Evolutionary conservation across 2,888 invertebrate species (phyloP).

Genomic region (Mycalesis mineus): DNA sequence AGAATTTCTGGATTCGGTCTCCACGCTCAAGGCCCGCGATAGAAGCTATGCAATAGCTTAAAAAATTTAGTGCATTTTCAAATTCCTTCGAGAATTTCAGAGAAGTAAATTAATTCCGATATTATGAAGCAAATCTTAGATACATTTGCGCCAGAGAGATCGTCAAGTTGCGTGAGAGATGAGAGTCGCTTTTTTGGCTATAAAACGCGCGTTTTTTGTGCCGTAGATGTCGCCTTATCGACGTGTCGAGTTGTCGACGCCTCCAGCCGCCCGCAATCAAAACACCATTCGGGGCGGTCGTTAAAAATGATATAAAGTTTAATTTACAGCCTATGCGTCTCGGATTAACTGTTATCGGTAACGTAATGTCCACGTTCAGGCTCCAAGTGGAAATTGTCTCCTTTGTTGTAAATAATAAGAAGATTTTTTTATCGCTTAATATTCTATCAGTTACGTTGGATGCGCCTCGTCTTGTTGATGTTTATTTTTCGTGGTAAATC

Average conservation of each 20-base stretch:
- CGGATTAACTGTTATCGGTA: constrained; percentile 70
- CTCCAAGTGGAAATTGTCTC: constrained; percentile 59
- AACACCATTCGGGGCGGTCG: constrained; percentile 72
- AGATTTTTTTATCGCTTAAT: constrained; percentile 48
- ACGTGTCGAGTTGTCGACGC: constrained; percentile 77
- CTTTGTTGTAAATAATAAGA: constrained; percentile 54
- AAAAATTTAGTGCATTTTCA: too few species aligned
- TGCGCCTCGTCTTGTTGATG: constrained; percentile 2
- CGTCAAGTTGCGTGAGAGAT: constrained; percentile 39
- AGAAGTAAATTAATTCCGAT: too few species aligned
- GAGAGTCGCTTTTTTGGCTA: constrained; percentile 60
- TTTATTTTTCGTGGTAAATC: background rate
- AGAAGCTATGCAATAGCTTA: too few species aligned
- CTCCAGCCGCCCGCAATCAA: constrained; percentile 76
- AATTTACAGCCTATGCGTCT: constrained; percentile 68
- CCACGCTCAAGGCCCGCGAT: too few species aligned
- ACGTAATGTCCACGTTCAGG: constrained; percentile 62
- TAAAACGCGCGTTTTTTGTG: constrained; percentile 71
- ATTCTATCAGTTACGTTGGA: constrained; percentile 29
- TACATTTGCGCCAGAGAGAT: too few species aligned
- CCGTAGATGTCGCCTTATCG: constrained; percentile 71
- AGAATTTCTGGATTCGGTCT: too few species aligned
- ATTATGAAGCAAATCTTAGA: too few species aligned
- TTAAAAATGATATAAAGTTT: constrained; percentile 78
- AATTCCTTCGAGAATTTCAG: too few species aligned